A percentile compares a stretch with the other conserved stretches of the same genome.
Conservation (phyloP, 1,140 invertebrate species). For the Aporrectodea caliginosa region DNA sequence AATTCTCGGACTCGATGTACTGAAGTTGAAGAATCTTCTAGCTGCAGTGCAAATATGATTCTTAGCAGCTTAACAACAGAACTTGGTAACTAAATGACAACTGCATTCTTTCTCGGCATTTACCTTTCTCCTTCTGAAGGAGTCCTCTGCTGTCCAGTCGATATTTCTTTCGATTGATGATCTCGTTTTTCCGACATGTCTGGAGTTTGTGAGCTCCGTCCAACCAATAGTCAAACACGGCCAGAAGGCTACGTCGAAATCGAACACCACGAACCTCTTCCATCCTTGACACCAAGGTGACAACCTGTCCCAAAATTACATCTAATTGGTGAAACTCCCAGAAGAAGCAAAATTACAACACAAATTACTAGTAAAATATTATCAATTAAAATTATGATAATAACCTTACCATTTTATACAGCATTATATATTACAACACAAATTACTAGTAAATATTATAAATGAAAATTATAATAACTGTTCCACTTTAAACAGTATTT, state of each 20-base stretch:
- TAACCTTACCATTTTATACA: background rate
- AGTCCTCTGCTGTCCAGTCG: background rate
- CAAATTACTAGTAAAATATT: background rate
- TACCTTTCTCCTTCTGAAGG: slow-evolving; percentile 22
- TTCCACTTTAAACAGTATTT: background rate
- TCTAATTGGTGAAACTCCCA: background rate
- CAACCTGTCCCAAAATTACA: slow-evolving; percentile 3
- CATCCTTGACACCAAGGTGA: slow-evolving; percentile 8
- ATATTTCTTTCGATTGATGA: slow-evolving; percentile 15
- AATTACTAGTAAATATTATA: background rate
- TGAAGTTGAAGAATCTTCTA: background rate
- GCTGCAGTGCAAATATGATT: background rate
- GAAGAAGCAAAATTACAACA: background rate
- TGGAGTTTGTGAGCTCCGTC: slow-evolving; percentile 11
- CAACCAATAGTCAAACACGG: background rate
- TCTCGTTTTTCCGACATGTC: slow-evolving; percentile 19
- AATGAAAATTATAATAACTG: background rate
- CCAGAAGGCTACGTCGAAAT: background rate
- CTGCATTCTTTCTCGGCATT: background rate
- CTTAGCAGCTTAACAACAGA: background rate
- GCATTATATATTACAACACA: background rate
- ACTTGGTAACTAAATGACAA: background rate
- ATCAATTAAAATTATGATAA: background rate
- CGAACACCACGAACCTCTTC: background rate
- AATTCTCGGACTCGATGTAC: background rate